Percentiles rank a stretch among this genome's conserved stretches.
These are phyloP conservation scores for Gymnocypris eckloni DNA, from an alignment of 2,797 vertebrate genomes.

Conservation along the genomic window DNA sequence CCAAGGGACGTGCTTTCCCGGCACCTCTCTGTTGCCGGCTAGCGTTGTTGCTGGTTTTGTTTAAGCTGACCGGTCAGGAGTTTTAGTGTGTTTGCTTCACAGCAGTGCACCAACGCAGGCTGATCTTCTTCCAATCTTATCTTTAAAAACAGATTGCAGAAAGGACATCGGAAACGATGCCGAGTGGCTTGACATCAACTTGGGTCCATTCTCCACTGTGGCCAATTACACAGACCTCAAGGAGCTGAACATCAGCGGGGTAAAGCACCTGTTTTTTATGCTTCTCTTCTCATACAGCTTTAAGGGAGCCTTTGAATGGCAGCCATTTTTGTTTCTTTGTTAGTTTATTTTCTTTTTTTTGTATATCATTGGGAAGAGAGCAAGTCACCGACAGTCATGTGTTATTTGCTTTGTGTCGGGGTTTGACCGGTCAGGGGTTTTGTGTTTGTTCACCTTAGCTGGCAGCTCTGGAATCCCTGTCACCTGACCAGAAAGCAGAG, in stretches of 20 bases:
- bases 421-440: not conserved
- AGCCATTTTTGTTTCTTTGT: no score
- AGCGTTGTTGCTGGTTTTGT: not conserved
- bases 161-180: slow-evolving; percentile 46
- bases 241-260: not conserved
- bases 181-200: not conserved
- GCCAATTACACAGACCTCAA: slow-evolving; percentile 15
- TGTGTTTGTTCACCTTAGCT: slow-evolving; percentile 44
- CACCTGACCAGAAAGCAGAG: not conserved
- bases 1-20: not conserved
- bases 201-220: not conserved
- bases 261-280: no score
- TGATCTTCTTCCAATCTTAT: not conserved
- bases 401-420: not conserved
- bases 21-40: not conserved
- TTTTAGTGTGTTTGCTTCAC: no score
- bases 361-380: no score
- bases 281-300: no score
- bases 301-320: no score
- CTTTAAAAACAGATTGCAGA: slow-evolving; percentile 58
- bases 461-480: slow-evolving; percentile 50
- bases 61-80: slow-evolving; percentile 29
- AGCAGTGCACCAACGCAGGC: no score
- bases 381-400: no score
- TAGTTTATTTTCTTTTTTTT: no score